Evolutionary conservation across 2,797 vertebrate genomes (phyloP).

Genomic region (Danio choprae): DNA sequence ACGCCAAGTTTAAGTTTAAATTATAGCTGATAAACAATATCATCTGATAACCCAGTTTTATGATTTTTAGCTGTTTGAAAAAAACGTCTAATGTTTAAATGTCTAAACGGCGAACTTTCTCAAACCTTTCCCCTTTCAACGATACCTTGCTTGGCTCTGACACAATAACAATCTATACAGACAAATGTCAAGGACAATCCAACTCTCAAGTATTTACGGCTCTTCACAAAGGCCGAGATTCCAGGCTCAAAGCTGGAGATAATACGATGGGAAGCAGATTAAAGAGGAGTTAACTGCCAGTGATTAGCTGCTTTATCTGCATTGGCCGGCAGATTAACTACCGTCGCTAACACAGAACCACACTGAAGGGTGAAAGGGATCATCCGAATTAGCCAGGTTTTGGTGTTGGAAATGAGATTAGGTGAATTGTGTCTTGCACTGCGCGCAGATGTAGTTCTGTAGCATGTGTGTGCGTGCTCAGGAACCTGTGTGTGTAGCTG

Average conservation of each 20-base stretch:
- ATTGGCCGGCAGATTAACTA: conserved; percentile 68
- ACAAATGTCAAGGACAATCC: conserved; percentile 20
- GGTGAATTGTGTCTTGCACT: conserved; percentile 31
- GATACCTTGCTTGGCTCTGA: not conserved
- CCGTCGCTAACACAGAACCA: conserved; percentile 53
- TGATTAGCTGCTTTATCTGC: conserved; percentile 68
- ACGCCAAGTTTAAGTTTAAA: too few species aligned
- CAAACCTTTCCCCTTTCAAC: not conserved
- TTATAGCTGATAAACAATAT: not conserved
- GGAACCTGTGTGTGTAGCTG: conserved; percentile 15
- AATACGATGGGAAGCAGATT: conserved; percentile 70
- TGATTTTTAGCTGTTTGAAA: not conserved
- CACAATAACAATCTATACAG: conserved; percentile 2
- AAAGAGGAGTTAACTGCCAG: conserved; percentile 53
- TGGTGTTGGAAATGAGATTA: conserved; percentile 54
- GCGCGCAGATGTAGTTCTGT: conserved; percentile 27
- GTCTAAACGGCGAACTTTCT: not conserved
- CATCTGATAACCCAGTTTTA: not conserved
- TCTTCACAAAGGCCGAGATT: conserved; percentile 53
- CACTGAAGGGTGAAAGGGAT: conserved; percentile 63
- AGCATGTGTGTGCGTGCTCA: not conserved
- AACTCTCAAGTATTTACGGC: conserved; percentile 38
- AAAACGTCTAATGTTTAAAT: too few species aligned
- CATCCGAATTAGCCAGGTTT: conserved; percentile 63
- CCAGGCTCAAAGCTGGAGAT: conserved; percentile 63